Evolutionary conservation across 37 sponge, comb jelly and placozoan species (phyloP), one percentile per base, ranked within the genome.

Genomic region (Halichondria panicea): DNA sequence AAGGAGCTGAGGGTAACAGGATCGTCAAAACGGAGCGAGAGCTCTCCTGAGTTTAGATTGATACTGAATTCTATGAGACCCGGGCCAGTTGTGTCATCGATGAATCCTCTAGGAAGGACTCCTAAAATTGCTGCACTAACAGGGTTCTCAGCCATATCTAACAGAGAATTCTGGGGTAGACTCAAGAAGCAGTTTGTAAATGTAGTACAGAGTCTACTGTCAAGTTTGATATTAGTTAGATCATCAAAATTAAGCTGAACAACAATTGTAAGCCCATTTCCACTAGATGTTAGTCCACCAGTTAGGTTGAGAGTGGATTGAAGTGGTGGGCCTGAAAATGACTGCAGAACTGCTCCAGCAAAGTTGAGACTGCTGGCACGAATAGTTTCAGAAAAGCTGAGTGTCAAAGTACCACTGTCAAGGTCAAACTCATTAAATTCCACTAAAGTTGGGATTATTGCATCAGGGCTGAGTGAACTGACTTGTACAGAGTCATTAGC

Each of bases 341-440:
- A 76, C 32, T 82, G 89, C 0, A 89, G 67, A 5, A 11, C 27
- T 34, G 75, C 58, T 31, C 88, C 80, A 44, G 35, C 62, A 36
- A 80, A 55, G 25, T 59, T 62, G 37, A 94, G 60, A 40, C 80
- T 70, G 41, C 78, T 79, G 60, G 87, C 88, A 4, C 76, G 38
- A 18, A 95, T 78, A 43, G 96, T 89, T 40, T 95, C 96, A 64
- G 87, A 74, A 68, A 95, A 95, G 33, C 55, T 75, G 40, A 95
- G 68, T 3, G 84, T 81, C 45, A 93, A 68, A 11, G 63, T 75
- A 0, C 91, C 91, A 39, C 65, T 66, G 37, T 77, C 64, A 0
- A 89, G 76, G 45, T 93, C 87, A 70, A 89, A 81, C 34, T 42
- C 44, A 0, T 18, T 39, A 57, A 93, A 89, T 11, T 67, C 63